Conservation (phyloP, 1,140 invertebrate species). For the Colletes latitarsis region DNA sequence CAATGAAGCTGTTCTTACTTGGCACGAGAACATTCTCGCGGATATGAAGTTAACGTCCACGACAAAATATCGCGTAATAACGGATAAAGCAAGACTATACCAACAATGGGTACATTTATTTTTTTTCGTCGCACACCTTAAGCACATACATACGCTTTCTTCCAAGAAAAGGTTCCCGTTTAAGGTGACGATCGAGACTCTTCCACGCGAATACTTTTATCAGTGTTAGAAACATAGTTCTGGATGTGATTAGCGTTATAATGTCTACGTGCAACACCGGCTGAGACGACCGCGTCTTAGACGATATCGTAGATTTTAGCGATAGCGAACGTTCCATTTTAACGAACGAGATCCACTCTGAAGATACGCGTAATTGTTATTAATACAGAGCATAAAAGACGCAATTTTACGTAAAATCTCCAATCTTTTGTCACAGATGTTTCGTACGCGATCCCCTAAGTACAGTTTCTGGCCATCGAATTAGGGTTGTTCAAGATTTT, state of each 20-base stretch:
- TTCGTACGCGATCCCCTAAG: not conserved
- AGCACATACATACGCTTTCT: not conserved
- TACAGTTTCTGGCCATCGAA: too few species aligned
- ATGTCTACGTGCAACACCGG: not conserved
- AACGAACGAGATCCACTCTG: not conserved
- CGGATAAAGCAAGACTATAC: conserved; percentile 15
- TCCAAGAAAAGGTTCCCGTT: conserved; percentile 20
- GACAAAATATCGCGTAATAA: not conserved
- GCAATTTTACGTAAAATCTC: not conserved
- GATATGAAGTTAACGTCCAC: not conserved
- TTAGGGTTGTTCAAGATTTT: too few species aligned
- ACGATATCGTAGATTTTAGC: conserved; percentile 1
- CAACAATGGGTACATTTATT: conserved; percentile 16
- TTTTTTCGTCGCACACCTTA: conserved; percentile 14
- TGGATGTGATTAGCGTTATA: conserved; percentile 12
- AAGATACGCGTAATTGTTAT: not conserved
- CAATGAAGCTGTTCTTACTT: not conserved
- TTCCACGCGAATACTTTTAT: not conserved
- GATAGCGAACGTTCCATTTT: not conserved
- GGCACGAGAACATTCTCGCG: not conserved
- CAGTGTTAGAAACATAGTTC: not conserved
- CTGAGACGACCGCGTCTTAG: not conserved
- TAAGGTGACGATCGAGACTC: not conserved
- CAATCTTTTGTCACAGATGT: not conserved
- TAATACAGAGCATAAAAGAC: not conserved